phyloP scores from a whole-genome alignment of 2,888 invertebrate species.

The Laothoe populi region DNA sequence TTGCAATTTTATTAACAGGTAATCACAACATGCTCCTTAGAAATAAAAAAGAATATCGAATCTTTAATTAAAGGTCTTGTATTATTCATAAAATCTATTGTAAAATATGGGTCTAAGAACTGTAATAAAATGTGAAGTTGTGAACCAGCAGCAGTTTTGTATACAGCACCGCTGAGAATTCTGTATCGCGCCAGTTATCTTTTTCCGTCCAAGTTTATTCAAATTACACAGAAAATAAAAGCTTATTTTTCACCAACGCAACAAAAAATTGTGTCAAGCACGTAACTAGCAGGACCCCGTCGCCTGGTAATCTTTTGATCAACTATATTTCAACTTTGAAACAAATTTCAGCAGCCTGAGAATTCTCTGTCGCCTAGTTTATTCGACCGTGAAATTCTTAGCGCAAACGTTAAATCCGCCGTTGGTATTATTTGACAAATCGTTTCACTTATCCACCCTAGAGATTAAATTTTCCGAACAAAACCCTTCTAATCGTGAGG shows the following conservation, averaged over 20 bases:
- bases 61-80: background rate
- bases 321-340: conserved; percentile 22
- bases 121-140: background rate
- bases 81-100: background rate
- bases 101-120: background rate
- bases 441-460: conserved; percentile 34
- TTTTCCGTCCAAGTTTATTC: background rate
- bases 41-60: background rate
- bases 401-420: conserved; percentile 23
- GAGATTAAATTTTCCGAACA: conserved; percentile 36
- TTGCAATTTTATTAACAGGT: no score
- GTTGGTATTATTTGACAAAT: conserved; percentile 39
- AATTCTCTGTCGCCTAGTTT: conserved; percentile 21
- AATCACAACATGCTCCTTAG: no score
- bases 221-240: conserved; percentile 18
- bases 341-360: conserved; percentile 10
- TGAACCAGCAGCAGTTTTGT: conserved; percentile 1
- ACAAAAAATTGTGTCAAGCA: conserved; percentile 16
- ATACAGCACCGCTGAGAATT: background rate
- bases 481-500: conserved; percentile 27
- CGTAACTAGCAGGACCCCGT: background rate
- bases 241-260: background rate
- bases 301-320: conserved; percentile 19
- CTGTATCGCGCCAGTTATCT: conserved; percentile 3
- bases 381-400: conserved; percentile 25